Base-by-base conservation (phyloP, 2,113 vertebrate genomes). In the Macheiramphus alcinus region DNA sequence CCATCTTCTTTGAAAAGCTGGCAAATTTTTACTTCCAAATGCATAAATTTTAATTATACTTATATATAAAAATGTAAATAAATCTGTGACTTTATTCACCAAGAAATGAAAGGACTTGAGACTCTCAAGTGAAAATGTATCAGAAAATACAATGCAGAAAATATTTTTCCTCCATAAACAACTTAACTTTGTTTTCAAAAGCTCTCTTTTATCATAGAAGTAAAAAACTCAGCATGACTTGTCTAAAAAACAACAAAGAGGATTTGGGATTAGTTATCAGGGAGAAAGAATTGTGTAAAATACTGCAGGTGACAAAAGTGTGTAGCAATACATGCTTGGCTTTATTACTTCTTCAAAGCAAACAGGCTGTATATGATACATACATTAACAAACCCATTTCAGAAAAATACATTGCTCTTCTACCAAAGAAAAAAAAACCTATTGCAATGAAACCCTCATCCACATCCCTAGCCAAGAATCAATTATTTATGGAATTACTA, bases 181-280 rank as follows among this genome's bases (percentile, higher is more conserved):
- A 92, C 61, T 42, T 72, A 50, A 82, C 31, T 87, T 88, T 92
- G n/a, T 86, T 82, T 94, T 88, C 47, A 29, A 68, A 83, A 62
- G 38, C 40, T 97, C 92, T 66, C 80, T 97, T 98, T 97, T 84
- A 90, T 96, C 94, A 65, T 34, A n/a, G 70, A 95, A 96, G 90
- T 75, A 27, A 59, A 96, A 93, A 97, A 86, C 84, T 90, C 87
- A 97, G 95, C 83, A 83, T 61, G 86, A 70, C 71, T 97, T 91
- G 65, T 94, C 91, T 97, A 94, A 95, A 97, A 94, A 91, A 45
- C 90, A 94, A 86, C 92, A 97, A 97, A 98, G 75, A 91, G 73
- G 88, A 90, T 97, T 97, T 92, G 53, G 68, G 90, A 97, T 97
- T 96, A 97, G 79, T 94, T 97, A 85, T 96, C 45, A 79, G 75